phyloP scores from a whole-genome alignment of 2,797 vertebrate species.

The Danio albolineatus region DNA sequence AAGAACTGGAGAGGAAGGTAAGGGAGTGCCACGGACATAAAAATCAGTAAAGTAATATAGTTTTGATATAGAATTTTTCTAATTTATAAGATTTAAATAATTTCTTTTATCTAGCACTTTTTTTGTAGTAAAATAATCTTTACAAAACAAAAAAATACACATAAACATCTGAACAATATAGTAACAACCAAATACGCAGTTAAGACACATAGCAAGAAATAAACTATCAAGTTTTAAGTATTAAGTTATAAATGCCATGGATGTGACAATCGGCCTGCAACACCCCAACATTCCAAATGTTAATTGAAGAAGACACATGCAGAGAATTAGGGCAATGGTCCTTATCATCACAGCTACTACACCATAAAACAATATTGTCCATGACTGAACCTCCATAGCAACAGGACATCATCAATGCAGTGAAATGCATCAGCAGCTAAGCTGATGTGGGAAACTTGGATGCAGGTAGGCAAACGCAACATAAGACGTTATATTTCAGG shows the following conservation, averaged over 20 bases:
- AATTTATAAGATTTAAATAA: no score
- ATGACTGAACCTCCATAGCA: neutral
- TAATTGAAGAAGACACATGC: neutral
- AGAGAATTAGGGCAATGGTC: neutral
- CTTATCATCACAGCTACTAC: neutral
- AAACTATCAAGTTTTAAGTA: no score
- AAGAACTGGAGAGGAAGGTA: neutral
- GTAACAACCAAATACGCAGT: neutral
- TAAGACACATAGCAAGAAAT: neutral
- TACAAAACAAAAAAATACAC: neutral
- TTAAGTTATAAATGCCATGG: no score
- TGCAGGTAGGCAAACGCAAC: neutral
- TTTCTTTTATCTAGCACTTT: neutral
- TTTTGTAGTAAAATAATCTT: neutral
- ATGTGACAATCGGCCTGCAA: no score
- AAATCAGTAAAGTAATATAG: neutral
- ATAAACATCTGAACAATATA: neutral
- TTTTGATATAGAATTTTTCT: no score
- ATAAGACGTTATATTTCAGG: no score
- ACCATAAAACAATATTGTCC: neutral
- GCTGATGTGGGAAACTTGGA: neutral
- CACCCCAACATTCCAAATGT: neutral
- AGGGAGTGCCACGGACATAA: neutral
- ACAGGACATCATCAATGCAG: no score
- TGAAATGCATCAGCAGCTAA: neutral